Evolutionary conservation across 2,113 vertebrate species (phyloP), one percentile per base, ranked within the genome.

Genomic region (Pagrus major): DNA sequence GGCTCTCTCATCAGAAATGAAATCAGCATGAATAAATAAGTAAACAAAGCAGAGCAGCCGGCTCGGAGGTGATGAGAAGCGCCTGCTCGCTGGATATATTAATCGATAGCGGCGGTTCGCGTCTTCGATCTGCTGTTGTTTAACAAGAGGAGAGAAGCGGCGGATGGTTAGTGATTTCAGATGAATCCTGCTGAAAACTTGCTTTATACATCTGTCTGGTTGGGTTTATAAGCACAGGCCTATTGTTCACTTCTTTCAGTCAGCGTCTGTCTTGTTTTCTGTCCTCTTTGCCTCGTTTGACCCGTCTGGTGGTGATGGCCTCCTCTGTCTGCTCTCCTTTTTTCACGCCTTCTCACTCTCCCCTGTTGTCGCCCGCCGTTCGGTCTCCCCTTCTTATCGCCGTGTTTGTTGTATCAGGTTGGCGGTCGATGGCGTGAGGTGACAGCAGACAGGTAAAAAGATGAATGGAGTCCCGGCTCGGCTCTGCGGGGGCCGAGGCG

Each of bases 21-120:
- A 85, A 90, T 88, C 80, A 73, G 74, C 78, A 67, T 58, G 73
- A 90, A 86, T 91, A 90, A 89, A 78, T 61, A 59, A 88, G 74
- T 37, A 78, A 86, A 88, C 79, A 83, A 83, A 71, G 64, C 61
- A 4, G 44, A 81, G 6, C 47, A 56, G 71, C 64, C 54, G 6
- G 65, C 65, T 47, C 11, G 27, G 60, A 29, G 69, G 42, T 63
- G 68, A 63, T 47, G 76, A 73, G 65, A 47, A 56, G 59, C 21
- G 71, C 27, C 42, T n/a, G 69, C 71, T 71, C 14, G 15, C 69
- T 78, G 86, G 63, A 44, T 72, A 44, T 72, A 47, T 58, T 81
- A 76, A 88, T 82, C 80, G 47, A 79, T 69, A 21, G 61, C 79
- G 16, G 85, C 76, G 14, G 54, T 56, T 72, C 75, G 39, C 37